Evolutionary conservation across 2,888 invertebrate genomes (phyloP), one percentile per base, ranked within the genome.

Genomic region (Cordilura impudica): DNA sequence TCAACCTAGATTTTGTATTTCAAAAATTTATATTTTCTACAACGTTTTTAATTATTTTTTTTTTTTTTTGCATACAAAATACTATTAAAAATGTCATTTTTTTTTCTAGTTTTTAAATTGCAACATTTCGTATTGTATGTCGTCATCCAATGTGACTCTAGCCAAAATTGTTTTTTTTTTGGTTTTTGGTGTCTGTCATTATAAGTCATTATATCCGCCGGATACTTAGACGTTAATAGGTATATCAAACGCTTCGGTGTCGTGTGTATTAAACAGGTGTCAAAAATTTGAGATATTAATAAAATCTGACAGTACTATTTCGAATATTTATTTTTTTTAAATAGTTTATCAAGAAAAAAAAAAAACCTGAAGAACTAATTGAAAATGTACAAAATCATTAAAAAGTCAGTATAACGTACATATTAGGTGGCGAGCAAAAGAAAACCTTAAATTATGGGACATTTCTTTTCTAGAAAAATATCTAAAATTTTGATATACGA

Each of bases 221-320:
- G 73, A 78, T 78, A 73, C 43, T 43, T 39, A 10, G 49, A 61
- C 39, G 58, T 56, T 23, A 43, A 53, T 45, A 45, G 31, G 61
- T 18, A n/a, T 29, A n/a, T 56, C 14, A 29, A 53, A 45, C 58
- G 26, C 31, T 60, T 63, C 66, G 45, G 74, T 74, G 74, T 67
- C 66, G 73, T 67, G 74, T 74, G 74, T 74, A 60, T 53, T 53
- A 53, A 74, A 67, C 74, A 74, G 74, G 74, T 74, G 74, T 74
- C 74, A 74, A 74, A 60, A 60, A 60, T 60, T 51, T 51, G 29
- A 66, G 43, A 73, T 73, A 67, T 12, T 53, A 60, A 74, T 45
- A 74, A 31, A 54, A 66, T 23, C 66, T 58, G 66, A 51, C 73
- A 74, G 58, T 18, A 31, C 29, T 12, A 47, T 45, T 51, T 26